Percentiles rank a stretch among this genome's conserved stretches.
Conservation (phyloP, 2,797 vertebrate species). For the Semaprochilodus insignis region DNA sequence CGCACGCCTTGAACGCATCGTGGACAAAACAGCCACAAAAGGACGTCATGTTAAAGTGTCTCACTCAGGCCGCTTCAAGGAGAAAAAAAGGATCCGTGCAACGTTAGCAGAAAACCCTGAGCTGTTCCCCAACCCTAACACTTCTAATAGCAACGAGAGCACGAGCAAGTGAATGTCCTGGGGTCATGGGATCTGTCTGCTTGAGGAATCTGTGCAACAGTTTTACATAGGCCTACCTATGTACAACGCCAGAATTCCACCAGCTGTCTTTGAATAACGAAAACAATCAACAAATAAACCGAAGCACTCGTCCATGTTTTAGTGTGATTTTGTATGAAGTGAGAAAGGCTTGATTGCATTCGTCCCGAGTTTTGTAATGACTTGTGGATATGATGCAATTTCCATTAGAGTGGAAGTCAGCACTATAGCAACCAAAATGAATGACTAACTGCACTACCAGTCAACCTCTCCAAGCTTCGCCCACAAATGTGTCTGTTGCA, state of each 20-base stretch:
- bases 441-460: neutral
- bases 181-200: neutral
- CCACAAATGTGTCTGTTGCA: neutral
- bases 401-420: neutral
- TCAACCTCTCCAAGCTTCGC: neutral
- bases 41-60: conserved; percentile 92
- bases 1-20: conserved; percentile 86
- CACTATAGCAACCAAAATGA: neutral
- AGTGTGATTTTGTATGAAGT: neutral
- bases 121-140: conserved; percentile 74
- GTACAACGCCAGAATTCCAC: neutral
- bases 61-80: conserved; percentile 91
- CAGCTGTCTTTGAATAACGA: conserved; percentile 3
- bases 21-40: conserved; percentile 85
- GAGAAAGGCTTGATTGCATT: neutral
- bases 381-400: neutral
- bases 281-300: neutral
- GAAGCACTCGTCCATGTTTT: neutral
- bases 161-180: conserved; percentile 43
- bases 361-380: neutral
- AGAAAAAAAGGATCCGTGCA: conserved; percentile 88
- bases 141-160: conserved; percentile 69
- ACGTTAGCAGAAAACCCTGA: conserved; percentile 83
- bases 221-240: neutral
- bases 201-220: neutral